These are phyloP conservation scores for Porites divaricata DNA, from an alignment of 92 coral and sea anemone genomes.

Conservation along the genomic window DNA sequence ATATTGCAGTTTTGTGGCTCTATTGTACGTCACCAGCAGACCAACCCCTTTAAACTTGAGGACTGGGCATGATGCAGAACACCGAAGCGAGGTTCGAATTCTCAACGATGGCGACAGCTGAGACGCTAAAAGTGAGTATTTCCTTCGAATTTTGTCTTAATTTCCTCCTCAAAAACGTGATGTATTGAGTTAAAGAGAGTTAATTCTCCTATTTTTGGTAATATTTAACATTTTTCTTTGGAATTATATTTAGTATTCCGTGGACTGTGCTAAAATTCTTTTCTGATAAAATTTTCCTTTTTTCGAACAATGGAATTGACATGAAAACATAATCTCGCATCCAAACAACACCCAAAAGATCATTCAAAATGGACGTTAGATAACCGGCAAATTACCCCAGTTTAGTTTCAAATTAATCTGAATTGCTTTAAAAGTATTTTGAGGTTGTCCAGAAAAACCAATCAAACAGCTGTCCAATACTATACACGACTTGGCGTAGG, in stretches of 20 bases:
- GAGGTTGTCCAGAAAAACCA: slow-evolving; percentile 34
- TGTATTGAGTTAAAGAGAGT: slow-evolving; percentile 13
- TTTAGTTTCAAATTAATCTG: slow-evolving; percentile 27
- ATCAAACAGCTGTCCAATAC: slow-evolving; percentile 29
- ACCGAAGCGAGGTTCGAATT: slow-evolving; percentile 86
- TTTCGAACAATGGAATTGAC: slow-evolving; percentile 94
- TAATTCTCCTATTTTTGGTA: slow-evolving; percentile 17
- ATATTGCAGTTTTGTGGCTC: slow-evolving; percentile 2
- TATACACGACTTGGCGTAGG: slow-evolving; percentile 27
- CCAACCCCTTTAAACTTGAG: slow-evolving; percentile 26
- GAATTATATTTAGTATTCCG: background rate
- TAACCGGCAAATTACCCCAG: slow-evolving; percentile 15
- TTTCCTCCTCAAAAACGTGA: slow-evolving; percentile 54
- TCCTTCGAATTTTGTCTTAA: slow-evolving; percentile 79
- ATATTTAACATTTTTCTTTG: slow-evolving; percentile 4
- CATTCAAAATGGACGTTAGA: slow-evolving; percentile 26
- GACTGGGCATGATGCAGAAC: slow-evolving; percentile 63
- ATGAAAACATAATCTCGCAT: slow-evolving; percentile 66
- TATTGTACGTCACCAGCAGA: slow-evolving; percentile 36
- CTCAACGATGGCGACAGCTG: slow-evolving; percentile 99
- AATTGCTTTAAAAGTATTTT: slow-evolving; percentile 27
- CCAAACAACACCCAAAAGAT: slow-evolving; percentile 47
- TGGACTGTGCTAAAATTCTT: slow-evolving; percentile 45
- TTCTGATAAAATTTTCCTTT: slow-evolving; percentile 72
- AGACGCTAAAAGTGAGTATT: slow-evolving; percentile 97